Evolutionary conservation across 2,888 invertebrate species (phyloP), one percentile per base, ranked within the genome.

Genomic region (Megamerina dolium): DNA sequence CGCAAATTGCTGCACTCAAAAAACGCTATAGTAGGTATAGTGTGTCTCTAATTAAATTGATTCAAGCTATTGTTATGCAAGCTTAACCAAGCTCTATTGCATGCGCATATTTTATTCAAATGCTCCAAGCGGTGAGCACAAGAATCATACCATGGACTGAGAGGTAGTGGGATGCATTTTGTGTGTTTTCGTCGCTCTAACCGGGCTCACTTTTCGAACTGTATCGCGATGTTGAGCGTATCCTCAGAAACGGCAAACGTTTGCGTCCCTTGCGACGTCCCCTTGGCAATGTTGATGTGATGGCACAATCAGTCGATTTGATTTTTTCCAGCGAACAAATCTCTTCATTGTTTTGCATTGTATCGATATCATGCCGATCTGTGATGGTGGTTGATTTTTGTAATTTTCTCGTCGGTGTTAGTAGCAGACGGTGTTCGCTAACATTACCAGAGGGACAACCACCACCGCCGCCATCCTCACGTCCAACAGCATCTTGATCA

Each of bases 181-280:
- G n/a, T n/a, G n/a, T n/a, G n/a, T 33, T 17, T 14, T 23, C 23
- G 23, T 23, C 23, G n/a, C n/a, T n/a, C 50, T 59, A 59, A 16
- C 53, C 57, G 8, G 59, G 60, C 18, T 57, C 59, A 50, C 59
- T 59, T 40, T 54, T 54, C 6, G 55, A 51, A 16, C 55, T 54
- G 21, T 51, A 53, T 17, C 52, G 35, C 2, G 55, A 54, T 19
- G 53, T 48, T 10, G 56, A 52, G 3, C 52, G 52, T n/a, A n/a
- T n/a, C 9, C 58, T 45, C 12, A 46, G 37, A 34, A 53, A 52
- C 2, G 41, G 46, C 41, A 53, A 26, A 13, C 51, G 51, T 48
- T 53, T 48, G 8, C 53, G 51, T 33, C 43, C 34, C 10, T 45
- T 54, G 35, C 52, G 52, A 23, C 48, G 44, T 14, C 48, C 36